A percentile compares a stretch with the other conserved stretches of the same genome.
Conservation (phyloP, 2,888 invertebrate genomes). For the Gibbula magus region DNA sequence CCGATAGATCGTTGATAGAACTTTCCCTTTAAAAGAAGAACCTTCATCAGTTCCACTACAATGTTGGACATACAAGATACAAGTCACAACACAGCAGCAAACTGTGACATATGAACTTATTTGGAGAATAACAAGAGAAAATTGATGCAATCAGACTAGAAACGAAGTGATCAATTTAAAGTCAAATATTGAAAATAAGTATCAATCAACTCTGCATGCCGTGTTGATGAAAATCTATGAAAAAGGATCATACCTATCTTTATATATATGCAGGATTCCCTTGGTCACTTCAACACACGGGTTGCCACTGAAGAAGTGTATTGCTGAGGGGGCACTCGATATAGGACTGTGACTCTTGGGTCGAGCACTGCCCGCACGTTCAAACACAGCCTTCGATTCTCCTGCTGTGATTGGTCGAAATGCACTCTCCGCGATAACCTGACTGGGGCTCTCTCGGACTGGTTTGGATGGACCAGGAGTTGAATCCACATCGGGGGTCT, state of each 20-base stretch:
- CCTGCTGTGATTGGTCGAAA: slow-evolving; percentile 18
- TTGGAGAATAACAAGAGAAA: no score
- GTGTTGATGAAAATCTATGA: neutral
- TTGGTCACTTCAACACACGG: slow-evolving; percentile 97
- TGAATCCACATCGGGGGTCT: neutral
- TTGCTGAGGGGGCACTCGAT: slow-evolving; percentile 56
- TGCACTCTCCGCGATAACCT: neutral
- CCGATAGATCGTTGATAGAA: no score
- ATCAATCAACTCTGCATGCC: no score
- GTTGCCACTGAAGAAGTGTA: slow-evolving; percentile 93
- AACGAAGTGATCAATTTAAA: no score
- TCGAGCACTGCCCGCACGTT: slow-evolving; percentile 45
- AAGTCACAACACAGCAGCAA: no score
- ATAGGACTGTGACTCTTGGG: slow-evolving; percentile 65
- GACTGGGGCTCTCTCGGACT: neutral
- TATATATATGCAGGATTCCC: slow-evolving; percentile 96
- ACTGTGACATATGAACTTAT: no score
- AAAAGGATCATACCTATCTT: slow-evolving; percentile 87
- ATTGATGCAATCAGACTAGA: no score
- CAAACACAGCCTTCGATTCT: slow-evolving; percentile 26
- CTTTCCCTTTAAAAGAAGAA: no score
- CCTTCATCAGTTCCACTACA: no score
- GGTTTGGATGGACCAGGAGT: neutral
- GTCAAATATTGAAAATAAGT: no score
- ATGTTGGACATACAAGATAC: no score